Evolutionary conservation across 2,888 invertebrate genomes (phyloP).

Genomic region (Philhelius pedissequus): DNA sequence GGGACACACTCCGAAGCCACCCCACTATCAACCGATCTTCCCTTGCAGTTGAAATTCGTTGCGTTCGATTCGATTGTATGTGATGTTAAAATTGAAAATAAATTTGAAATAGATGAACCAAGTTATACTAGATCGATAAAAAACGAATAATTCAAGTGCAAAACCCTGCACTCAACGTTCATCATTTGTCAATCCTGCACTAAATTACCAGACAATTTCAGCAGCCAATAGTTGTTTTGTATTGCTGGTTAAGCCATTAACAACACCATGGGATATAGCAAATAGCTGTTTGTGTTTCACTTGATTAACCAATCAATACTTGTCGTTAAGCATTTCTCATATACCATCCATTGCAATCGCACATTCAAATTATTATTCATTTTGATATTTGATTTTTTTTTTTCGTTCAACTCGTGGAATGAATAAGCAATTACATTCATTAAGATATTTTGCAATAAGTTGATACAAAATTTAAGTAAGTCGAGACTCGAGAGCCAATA

Average conservation of each 20-base stretch:
- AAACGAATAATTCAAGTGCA: constrained; percentile 33
- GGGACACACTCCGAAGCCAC: neutral
- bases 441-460: constrained; percentile 62
- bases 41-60: neutral
- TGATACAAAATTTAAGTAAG: constrained; percentile 58
- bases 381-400: constrained; percentile 65
- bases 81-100: constrained; percentile 55
- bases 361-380: constrained; percentile 50
- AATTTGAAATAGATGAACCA: constrained; percentile 49
- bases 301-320: constrained; percentile 47
- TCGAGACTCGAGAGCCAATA: constrained; percentile 51
- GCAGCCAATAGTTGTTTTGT: constrained; percentile 5
- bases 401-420: constrained; percentile 59
- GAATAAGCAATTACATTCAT: constrained; percentile 67
- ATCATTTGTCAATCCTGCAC: constrained; percentile 32
- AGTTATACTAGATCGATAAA: constrained; percentile 39
- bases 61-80: constrained; percentile 18
- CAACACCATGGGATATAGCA: constrained; percentile 26
- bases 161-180: constrained; percentile 36
- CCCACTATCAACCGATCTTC: constrained; percentile 41
- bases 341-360: neutral
- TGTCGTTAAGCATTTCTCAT: constrained; percentile 39
- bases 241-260: constrained; percentile 32
- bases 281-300: constrained; percentile 25
- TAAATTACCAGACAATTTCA: constrained; percentile 37